Evolutionary conservation across 2,888 invertebrate genomes (phyloP), one percentile per base, ranked within the genome.

Genomic region (Parnassius smintheus): DNA sequence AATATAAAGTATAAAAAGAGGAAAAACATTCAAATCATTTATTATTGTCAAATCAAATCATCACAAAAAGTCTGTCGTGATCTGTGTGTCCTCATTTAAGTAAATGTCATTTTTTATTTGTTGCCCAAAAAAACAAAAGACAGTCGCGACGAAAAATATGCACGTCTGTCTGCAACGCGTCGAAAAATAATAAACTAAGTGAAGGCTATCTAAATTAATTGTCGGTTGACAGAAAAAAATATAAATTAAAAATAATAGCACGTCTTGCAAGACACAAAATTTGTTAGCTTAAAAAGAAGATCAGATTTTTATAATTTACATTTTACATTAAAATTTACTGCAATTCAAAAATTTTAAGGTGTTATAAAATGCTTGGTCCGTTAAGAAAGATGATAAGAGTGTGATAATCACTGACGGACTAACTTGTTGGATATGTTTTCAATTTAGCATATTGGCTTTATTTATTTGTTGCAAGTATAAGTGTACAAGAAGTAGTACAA

Each of bases 61-160:
- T 70, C 70, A 72, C 69, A 73, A 64, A 75, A 69, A 59, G 49
- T 64, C 64, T 65, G 50, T 79, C 80, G 80, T 82, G 81, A 77
- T 74, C 68, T 66, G 63, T 41, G 68, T 72, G 80, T 80, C 82
- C 83, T 82, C 75, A 74, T 71, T 72, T 68, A 68, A 64, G 71
- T 73, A 72, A 82, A 85, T 80, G 83, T 82, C 80, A 77, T 82
- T 85, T 83, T 84, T 85, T 85, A 73, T 18, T 1, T 65, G 61
- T 66, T 71, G 66, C 73, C 66, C 68, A 70, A 65, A 68, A 70
- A 62, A 69, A 71, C 65, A 68, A 71, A 70, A 70, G 65, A 59
- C 54, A 66, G 63, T 61, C 61, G 62, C 66, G 67, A 59, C 60
- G 68, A 50, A 59, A 49, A 71, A 67, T 50, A 66, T 68, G 67